Evolutionary conservation across 1,140 invertebrate species (phyloP).

Genomic region (Brachionus angularis): DNA sequence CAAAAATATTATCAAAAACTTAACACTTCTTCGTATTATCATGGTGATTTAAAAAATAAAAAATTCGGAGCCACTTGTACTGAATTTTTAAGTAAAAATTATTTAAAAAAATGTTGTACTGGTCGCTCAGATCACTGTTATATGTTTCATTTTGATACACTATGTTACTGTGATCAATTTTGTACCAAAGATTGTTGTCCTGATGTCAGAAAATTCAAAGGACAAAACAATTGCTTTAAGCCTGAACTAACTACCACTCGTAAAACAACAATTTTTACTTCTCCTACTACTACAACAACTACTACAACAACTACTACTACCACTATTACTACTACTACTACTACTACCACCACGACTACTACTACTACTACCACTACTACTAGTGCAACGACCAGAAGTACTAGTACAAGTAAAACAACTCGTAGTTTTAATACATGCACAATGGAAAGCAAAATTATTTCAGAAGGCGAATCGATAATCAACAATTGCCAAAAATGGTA

Average conservation of each 20-base stretch:
- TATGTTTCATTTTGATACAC: slow-evolving; percentile 67
- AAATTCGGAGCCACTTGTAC: neutral
- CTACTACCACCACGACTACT: too few relatives aligned
- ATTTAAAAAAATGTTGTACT: slow-evolving; percentile 63
- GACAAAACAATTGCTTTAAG: slow-evolving; percentile 55
- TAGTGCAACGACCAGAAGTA: slow-evolving; percentile 34
- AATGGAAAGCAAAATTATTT: neutral
- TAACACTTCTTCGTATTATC: slow-evolving; percentile 1
- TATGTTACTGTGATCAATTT: slow-evolving; percentile 89
- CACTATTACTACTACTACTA: too few relatives aligned
- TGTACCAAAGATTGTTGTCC: slow-evolving; percentile 84
- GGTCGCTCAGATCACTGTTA: slow-evolving; percentile 70
- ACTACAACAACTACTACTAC: too few relatives aligned
- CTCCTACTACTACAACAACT: too few relatives aligned
- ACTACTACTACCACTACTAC: too few relatives aligned
- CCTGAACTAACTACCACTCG: neutral
- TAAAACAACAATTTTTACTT: too few relatives aligned
- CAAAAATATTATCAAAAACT: too few relatives aligned
- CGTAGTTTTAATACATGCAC: slow-evolving; percentile 3
- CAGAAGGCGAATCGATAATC: slow-evolving; percentile 50
- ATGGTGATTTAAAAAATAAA: neutral
- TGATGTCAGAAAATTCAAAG: slow-evolving; percentile 72
- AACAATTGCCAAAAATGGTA: slow-evolving; percentile 55
- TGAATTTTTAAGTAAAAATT: slow-evolving; percentile 5
- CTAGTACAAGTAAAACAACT: slow-evolving; percentile 27